Evolutionary conservation across 2,113 vertebrate species (phyloP).

Genomic region (Leptodactylus fuscus): DNA sequence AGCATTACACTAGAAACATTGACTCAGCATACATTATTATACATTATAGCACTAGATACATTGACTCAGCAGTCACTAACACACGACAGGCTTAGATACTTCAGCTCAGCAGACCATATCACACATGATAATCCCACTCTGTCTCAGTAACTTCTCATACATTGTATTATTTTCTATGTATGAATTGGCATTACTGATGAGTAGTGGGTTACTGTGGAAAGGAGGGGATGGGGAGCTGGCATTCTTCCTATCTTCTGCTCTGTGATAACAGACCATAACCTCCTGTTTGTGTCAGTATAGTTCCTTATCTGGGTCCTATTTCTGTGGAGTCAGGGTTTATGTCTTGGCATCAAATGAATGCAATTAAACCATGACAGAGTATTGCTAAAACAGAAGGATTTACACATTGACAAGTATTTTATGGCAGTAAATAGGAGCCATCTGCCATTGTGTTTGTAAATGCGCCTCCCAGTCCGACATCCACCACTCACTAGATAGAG

Average conservation of each 20-base stretch:
- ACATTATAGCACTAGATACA: not conserved
- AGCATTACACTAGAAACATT: not conserved
- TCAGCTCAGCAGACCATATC: not conserved
- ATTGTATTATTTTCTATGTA: too few relatives aligned
- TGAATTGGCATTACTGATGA: not conserved
- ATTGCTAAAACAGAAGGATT: conserved; percentile 1
- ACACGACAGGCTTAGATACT: not conserved
- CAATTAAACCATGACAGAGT: not conserved
- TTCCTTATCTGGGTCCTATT: not conserved
- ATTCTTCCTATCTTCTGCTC: too few relatives aligned
- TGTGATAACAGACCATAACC: too few relatives aligned
- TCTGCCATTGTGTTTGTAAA: not conserved
- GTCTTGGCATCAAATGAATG: not conserved
- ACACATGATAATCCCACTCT: too few relatives aligned
- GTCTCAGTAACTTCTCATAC: too few relatives aligned
- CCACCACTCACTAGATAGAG: too few relatives aligned
- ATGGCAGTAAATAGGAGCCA: conserved; percentile 26
- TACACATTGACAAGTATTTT: conserved; percentile 1
- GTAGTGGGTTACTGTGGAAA: not conserved
- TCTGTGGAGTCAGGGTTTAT: not conserved
- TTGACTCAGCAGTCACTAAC: not conserved
- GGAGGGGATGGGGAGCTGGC: too few relatives aligned
- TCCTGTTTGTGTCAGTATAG: too few relatives aligned
- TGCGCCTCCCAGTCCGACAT: too few relatives aligned
- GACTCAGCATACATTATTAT: not conserved